phyloP scores from a whole-genome alignment of 2,888 invertebrate species.

The Eupithecia insigniata region DNA sequence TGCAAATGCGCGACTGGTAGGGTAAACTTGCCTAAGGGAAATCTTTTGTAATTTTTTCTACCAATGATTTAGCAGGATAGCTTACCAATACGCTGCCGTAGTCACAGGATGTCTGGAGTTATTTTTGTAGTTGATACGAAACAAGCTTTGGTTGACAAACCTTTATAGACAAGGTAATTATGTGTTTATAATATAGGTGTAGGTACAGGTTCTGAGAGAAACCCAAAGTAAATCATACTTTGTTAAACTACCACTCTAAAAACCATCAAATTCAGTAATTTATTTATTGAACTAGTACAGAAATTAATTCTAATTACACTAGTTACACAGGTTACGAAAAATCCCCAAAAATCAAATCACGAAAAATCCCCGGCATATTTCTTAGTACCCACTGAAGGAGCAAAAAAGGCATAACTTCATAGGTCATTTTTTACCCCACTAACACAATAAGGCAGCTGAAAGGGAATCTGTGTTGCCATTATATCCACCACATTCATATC shows the following conservation, averaged over 20 bases:
- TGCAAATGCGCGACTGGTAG: no score
- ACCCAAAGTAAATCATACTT: background rate
- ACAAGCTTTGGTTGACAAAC: no score
- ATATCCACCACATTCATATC: constrained; percentile 30
- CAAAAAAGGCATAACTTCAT: constrained; percentile 7
- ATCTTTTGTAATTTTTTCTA: no score
- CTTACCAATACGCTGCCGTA: background rate
- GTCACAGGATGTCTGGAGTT: background rate
- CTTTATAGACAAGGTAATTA: no score
- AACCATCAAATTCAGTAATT: no score
- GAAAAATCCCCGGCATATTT: background rate
- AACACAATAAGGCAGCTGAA: constrained; percentile 29
- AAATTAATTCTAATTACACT: no score
- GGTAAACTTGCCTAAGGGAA: no score
- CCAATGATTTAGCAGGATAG: no score
- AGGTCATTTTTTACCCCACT: constrained; percentile 16
- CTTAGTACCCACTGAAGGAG: background rate
- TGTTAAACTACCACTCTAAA: background rate
- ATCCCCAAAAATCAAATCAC: background rate
- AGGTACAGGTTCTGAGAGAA: no score
- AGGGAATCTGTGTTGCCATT: constrained; percentile 41
- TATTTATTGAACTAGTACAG: no score
- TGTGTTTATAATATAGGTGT: no score
- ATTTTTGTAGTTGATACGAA: background rate
- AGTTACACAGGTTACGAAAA: no score